Conservation (phyloP, 2,888 invertebrate genomes). For the Sinhomidia bicolor region DNA sequence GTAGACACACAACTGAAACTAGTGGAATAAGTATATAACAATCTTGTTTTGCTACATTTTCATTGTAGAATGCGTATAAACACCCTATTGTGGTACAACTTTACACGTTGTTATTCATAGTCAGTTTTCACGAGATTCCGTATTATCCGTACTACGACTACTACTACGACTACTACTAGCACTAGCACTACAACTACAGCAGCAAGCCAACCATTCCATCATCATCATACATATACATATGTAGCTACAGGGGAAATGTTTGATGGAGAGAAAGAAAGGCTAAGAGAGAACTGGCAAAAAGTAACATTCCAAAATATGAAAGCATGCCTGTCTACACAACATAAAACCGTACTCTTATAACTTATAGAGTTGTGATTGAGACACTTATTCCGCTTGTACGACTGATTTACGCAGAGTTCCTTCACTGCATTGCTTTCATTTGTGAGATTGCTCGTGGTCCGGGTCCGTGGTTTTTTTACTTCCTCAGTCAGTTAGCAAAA, state of each 20-base stretch:
- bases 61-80: conserved; percentile 45
- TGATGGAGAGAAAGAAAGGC: background rate
- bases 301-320: background rate
- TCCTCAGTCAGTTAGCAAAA: background rate
- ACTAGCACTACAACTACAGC: background rate
- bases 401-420: conserved; percentile 1
- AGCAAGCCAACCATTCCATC: conserved; percentile 15
- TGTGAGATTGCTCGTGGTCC: background rate
- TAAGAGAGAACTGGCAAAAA: background rate
- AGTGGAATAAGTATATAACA: conserved; percentile 21
- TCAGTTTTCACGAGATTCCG: conserved; percentile 38
- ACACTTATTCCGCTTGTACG: too few species aligned
- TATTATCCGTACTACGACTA: too few species aligned
- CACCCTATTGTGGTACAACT: conserved; percentile 58
- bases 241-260: conserved; percentile 6
- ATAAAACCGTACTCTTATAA: background rate
- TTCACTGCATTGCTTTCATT: conserved; percentile 5
- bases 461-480: too few species aligned
- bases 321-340: background rate
- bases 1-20: background rate
- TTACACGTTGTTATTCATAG: conserved; percentile 64
- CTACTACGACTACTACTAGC: too few species aligned
- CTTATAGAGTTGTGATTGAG: too few species aligned
- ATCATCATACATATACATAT: too few species aligned
- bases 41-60: conserved; percentile 25